Evolutionary conservation across 2,113 vertebrate genomes (phyloP).

Genomic region (Pogonocichla stellata): DNA sequence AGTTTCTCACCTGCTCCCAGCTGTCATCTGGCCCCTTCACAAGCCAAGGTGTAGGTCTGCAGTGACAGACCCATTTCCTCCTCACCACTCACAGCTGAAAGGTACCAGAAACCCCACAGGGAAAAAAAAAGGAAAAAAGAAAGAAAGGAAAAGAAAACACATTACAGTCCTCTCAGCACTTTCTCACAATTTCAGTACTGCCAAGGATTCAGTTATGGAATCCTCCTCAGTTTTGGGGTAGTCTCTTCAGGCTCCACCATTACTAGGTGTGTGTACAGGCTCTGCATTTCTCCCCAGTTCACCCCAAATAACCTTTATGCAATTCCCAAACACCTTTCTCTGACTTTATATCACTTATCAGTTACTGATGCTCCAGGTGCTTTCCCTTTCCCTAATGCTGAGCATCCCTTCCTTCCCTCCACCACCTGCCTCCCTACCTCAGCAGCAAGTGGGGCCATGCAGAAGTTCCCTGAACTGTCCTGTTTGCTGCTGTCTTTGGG

Average conservation of each 20-base stretch:
- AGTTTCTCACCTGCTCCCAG: neutral
- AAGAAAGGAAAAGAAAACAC: neutral
- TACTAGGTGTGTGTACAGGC: neutral
- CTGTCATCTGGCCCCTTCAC: neutral
- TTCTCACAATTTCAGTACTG: neutral
- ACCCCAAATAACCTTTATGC: neutral
- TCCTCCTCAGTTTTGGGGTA: neutral
- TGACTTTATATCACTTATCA: neutral
- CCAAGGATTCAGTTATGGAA: neutral
- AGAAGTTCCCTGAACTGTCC: neutral
- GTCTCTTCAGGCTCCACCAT: neutral
- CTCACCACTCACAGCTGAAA: neutral
- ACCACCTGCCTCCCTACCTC: neutral
- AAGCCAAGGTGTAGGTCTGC: neutral
- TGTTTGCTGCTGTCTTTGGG: neutral
- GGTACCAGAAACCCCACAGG: neutral
- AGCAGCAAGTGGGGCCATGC: neutral
- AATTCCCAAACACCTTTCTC: neutral
- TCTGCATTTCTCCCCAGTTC: neutral
- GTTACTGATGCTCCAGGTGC: neutral
- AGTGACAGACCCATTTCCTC: neutral
- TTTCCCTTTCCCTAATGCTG: neutral
- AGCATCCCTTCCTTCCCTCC: neutral
- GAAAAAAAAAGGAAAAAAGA: accelerated
- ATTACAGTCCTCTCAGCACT: neutral